Conservation (phyloP, 2,113 vertebrate species). For the Podilymbus podiceps region DNA sequence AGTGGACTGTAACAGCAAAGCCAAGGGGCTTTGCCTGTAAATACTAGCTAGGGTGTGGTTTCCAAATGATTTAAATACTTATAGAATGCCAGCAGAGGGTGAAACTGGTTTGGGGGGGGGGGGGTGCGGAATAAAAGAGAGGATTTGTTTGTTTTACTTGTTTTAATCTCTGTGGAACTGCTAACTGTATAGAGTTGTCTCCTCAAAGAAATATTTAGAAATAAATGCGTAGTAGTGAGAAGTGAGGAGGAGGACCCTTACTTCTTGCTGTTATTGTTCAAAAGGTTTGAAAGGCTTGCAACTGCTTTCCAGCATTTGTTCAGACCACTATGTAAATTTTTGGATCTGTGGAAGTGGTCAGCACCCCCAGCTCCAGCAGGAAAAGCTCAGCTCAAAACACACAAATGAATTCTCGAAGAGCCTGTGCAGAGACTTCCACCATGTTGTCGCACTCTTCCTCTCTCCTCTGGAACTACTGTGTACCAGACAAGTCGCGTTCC, state of each 20-base stretch:
- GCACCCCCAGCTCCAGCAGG: neutral
- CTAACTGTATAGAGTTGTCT: neutral
- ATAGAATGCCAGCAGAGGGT: neutral
- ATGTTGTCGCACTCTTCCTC: rapidly evolving
- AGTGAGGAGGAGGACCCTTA: neutral
- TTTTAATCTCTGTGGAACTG: neutral
- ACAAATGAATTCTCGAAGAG: neutral
- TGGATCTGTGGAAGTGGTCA: neutral
- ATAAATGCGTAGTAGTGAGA: neutral
- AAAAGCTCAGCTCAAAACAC: neutral
- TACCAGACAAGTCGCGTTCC: neutral
- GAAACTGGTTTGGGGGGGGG: neutral
- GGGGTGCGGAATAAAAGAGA: neutral
- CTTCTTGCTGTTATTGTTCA: neutral
- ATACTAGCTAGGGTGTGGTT: conserved; percentile 9
- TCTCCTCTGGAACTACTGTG: neutral
- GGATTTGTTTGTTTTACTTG: neutral
- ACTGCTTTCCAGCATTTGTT: neutral
- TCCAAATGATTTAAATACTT: conserved; percentile 17
- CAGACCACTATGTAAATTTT: neutral
- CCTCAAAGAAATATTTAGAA: neutral
- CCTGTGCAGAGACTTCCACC: neutral
- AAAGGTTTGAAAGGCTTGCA: neutral
- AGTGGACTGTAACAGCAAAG: neutral
- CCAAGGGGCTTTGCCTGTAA: conserved; percentile 2